Evolutionary conservation across 2,888 invertebrate genomes (phyloP).

Genomic region (Oegoconia quadripuncta): DNA sequence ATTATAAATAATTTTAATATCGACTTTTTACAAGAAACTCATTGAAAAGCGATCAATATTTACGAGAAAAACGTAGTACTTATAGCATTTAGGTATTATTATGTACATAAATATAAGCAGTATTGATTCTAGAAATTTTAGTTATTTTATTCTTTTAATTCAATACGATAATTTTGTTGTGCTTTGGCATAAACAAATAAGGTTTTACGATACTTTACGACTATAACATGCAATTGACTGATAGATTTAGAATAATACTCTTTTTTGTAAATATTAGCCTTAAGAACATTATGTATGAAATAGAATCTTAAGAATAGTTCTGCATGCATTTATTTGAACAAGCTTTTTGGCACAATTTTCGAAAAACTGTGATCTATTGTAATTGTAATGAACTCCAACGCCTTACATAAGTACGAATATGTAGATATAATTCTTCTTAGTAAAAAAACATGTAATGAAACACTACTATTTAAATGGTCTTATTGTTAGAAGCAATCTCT

Average conservation of each 20-base stretch:
- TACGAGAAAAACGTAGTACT: too few species aligned
- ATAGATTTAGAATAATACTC: conserved; percentile 59
- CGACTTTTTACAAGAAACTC: too few species aligned
- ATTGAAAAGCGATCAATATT: too few species aligned
- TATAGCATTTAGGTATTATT: too few species aligned
- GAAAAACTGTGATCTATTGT: conserved; percentile 58
- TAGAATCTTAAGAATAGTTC: conserved; percentile 21
- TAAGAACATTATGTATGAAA: conserved; percentile 22
- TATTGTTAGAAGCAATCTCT: too few species aligned
- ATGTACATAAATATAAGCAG: conserved; percentile 5
- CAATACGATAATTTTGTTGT: conserved; percentile 9
- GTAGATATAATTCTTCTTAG: too few species aligned
- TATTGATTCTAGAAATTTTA: conserved; percentile 15
- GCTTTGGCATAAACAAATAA: conserved; percentile 24
- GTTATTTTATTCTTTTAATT: conserved; percentile 15
- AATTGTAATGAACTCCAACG: conserved; percentile 25
- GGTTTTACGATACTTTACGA: conserved; percentile 34
- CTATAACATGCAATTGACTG: conserved; percentile 63
- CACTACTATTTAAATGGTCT: neutral
- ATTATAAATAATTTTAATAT: too few species aligned
- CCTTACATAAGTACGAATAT: too few species aligned
- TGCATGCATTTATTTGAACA: conserved; percentile 32
- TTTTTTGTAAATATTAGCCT: conserved; percentile 47
- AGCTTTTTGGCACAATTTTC: conserved; percentile 51
- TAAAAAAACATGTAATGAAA: too few species aligned